These are phyloP conservation scores for Drosophila miranda DNA, from an alignment of 1,140 invertebrate genomes.

Conservation along the genomic window DNA sequence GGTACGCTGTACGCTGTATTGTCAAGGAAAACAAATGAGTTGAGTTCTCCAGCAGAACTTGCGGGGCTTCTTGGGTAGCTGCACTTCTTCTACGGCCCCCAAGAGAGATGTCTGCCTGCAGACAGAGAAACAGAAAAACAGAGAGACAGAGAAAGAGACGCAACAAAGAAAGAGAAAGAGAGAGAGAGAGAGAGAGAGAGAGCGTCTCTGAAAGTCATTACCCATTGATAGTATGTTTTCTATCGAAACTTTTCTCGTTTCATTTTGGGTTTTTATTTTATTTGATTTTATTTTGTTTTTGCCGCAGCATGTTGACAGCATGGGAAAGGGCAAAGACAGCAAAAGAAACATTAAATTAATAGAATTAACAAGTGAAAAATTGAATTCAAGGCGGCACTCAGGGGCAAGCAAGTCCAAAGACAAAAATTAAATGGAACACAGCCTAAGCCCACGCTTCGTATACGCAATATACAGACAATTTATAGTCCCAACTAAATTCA, in stretches of 20 bases:
- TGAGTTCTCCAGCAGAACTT: constrained; percentile 40
- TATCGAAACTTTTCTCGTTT: constrained; percentile 1
- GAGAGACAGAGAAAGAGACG: constrained; percentile 8
- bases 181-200: constrained; percentile 18
- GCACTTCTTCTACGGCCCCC: constrained; percentile 22
- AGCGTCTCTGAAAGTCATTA: constrained; percentile 68
- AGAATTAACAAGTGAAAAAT: constrained; percentile 63
- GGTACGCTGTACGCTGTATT: constrained; percentile 32
- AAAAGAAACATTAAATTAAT: constrained; percentile 68
- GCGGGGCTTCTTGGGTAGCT: constrained; percentile 46
- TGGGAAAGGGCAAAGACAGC: constrained; percentile 57
- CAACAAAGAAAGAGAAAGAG: constrained; percentile 7
- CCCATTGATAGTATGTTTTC: constrained; percentile 33
- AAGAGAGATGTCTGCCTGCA: constrained; percentile 17
- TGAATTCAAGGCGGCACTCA: constrained; percentile 68
- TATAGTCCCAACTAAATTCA: constrained; percentile 35
- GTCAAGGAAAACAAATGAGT: constrained; percentile 73
- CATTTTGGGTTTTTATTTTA: constrained; percentile 11
- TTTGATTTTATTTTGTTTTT: constrained; percentile 11
- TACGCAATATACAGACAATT: constrained; percentile 20
- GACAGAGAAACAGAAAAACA: constrained; percentile 6
- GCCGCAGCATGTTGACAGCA: constrained; percentile 41
- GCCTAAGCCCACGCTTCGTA: constrained; percentile 13
- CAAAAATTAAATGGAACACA: constrained; percentile 35
- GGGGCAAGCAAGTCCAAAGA: constrained; percentile 33